Conservation (phyloP, 2,797 vertebrate species). For the Nothura maculosa region DNA sequence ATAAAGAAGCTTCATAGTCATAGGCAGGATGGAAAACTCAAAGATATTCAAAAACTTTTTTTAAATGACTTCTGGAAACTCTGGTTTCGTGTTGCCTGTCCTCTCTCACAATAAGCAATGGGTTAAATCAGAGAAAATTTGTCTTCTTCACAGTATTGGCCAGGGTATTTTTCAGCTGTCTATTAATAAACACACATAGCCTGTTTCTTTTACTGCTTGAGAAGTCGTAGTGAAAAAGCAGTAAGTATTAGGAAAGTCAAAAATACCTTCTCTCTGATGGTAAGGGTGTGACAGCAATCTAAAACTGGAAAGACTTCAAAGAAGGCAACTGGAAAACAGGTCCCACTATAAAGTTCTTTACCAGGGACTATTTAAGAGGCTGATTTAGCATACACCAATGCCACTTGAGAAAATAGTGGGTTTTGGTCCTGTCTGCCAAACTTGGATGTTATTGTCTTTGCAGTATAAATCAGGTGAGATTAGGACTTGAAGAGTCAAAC, state of each 20-base stretch:
- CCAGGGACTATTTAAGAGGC: not conserved
- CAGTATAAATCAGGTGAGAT: not conserved
- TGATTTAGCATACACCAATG: not conserved
- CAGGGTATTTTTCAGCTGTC: slow-evolving; percentile 11
- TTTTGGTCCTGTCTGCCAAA: not conserved
- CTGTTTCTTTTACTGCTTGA: slow-evolving; percentile 18
- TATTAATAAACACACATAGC: not conserved
- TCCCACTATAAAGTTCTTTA: slow-evolving; percentile 14
- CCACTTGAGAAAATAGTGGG: not conserved
- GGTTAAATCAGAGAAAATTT: slow-evolving; percentile 26
- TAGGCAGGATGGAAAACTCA: not conserved
- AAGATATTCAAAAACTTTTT: not conserved
- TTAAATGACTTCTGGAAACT: not conserved
- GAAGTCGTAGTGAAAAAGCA: slow-evolving; percentile 21
- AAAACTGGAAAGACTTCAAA: not conserved
- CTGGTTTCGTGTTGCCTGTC: not conserved
- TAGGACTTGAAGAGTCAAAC: not conserved
- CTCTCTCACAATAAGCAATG: not conserved
- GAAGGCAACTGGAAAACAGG: slow-evolving; percentile 10
- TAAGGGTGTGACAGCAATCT: not conserved
- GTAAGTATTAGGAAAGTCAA: slow-evolving; percentile 20
- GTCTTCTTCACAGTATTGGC: not conserved
- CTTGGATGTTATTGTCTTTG: not conserved
- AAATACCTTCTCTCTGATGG: not conserved
- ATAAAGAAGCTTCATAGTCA: not conserved